phyloP scores from a whole-genome alignment of 2,888 invertebrate species.

The Lydus trimaculatus region DNA sequence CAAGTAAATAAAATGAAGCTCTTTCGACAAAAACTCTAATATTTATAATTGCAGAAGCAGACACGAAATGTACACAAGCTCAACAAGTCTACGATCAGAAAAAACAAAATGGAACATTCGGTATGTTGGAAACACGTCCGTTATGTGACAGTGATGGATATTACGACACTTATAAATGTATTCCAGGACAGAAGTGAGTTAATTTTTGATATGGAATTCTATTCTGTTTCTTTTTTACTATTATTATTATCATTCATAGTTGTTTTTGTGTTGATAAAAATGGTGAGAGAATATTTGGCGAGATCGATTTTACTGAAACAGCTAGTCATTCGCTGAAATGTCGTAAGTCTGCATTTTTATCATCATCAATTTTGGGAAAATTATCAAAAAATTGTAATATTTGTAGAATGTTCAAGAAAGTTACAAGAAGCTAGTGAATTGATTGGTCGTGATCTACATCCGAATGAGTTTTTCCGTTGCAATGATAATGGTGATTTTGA shows the following conservation, averaged over 20 bases:
- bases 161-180: slow-evolving; percentile 67
- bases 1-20: neutral
- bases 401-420: slow-evolving; percentile 67
- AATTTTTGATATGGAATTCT: slow-evolving; percentile 13
- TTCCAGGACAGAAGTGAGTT: slow-evolving; percentile 72
- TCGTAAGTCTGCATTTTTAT: slow-evolving; percentile 57
- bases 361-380: neutral
- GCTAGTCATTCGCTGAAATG: slow-evolving; percentile 65
- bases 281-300: slow-evolving; percentile 73
- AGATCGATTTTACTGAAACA: slow-evolving; percentile 62
- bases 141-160: slow-evolving; percentile 70
- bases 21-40: neutral
- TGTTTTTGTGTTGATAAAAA: slow-evolving; percentile 71
- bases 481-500: slow-evolving; percentile 72
- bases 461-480: slow-evolving; percentile 64
- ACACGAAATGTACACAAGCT: slow-evolving; percentile 49
- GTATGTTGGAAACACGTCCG: slow-evolving; percentile 66
- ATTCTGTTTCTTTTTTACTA: slow-evolving; percentile 6
- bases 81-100: slow-evolving; percentile 63
- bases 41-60: slow-evolving; percentile 32
- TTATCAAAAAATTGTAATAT: slow-evolving; percentile 22
- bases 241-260: too few species aligned
- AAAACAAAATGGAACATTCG: slow-evolving; percentile 61
- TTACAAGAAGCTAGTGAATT: slow-evolving; percentile 61
- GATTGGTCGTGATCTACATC: slow-evolving; percentile 57